phyloP scores from a whole-genome alignment of 2,113 vertebrate genomes.

The Corynorhinus townsendii region DNA sequence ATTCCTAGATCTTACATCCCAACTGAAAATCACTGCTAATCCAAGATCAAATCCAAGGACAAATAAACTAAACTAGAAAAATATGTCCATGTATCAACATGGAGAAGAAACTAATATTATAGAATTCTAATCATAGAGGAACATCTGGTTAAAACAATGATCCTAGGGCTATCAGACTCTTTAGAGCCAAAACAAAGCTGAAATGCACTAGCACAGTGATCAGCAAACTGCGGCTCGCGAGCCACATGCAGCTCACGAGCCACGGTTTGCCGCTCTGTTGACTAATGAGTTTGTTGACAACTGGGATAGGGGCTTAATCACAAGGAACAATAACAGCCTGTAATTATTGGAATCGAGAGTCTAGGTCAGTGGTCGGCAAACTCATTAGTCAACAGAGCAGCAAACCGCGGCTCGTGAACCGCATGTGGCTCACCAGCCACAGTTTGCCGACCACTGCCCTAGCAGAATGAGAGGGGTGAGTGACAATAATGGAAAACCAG shows the following conservation, averaged over 20 bases:
- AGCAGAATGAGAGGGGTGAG: background rate
- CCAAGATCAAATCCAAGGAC: background rate
- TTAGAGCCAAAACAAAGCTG: background rate
- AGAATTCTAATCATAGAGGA: background rate
- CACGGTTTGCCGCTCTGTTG: no score
- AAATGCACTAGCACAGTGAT: background rate
- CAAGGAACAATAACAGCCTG: no score
- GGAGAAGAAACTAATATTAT: background rate
- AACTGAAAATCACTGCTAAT: slow-evolving; percentile 4
- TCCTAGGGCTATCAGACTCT: background rate
- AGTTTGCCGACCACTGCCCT: background rate
- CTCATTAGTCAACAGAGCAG: no score
- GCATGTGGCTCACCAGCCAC: no score
- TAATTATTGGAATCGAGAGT: no score
- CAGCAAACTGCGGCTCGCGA: no score
- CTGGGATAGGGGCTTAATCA: no score
- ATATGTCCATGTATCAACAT: background rate
- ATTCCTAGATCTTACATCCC: background rate
- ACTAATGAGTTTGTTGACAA: no score
- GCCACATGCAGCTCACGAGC: no score
- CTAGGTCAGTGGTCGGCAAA: no score
- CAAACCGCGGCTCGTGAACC: no score
- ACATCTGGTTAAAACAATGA: slow-evolving; percentile 4
- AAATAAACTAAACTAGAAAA: slow-evolving; percentile 36
- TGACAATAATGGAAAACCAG: background rate